Base-by-base conservation (phyloP, 2,797 vertebrate genomes). In the Luscinia luscinia region DNA sequence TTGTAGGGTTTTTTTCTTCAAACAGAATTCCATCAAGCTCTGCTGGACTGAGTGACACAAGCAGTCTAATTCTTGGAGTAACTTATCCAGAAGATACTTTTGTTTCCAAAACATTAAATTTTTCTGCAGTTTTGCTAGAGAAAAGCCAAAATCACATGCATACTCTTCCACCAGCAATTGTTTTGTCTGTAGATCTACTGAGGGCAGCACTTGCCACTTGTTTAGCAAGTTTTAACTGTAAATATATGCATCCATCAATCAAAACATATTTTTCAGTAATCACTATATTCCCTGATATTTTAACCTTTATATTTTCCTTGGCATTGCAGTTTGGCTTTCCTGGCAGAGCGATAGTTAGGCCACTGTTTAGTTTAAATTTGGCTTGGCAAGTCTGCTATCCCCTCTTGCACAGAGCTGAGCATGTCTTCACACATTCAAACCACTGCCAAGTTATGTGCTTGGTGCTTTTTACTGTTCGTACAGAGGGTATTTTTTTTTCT, bases 161-260 rank as follows among this genome's bases (percentile, higher is more conserved):
- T 18, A n/a, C 4, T 70, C 16, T 70, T 80, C 57, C 18, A 70
- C 27, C 8, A 78, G 49, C 54, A 68, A 59, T 80, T 86, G 24
- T 48, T 93, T 77, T 61, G 49, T 36, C 41, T 54, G 38, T 46
- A 78, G 54, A 49, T 43, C 54, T 64, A 45, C 84, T 1, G 3
- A 85, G 24, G 21, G 54, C 46, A 78, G 36, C 17, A 36, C 49
- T 90, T 81, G n/a, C 22, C 51, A 58, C 36, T 58, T 5, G 1
- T 61, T 73, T n/a, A 49, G 12, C 52, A 68, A 81, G 58, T 58
- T 72, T 72, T 62, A 46, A 69, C 55, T 73, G 62, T 68, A 86
- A 94, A 88, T 89, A 90, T 58, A 90, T 27, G 75, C 18, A 75
- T 32, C 62, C 17, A 66, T 94, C 66, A 81, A 54, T 62, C 77